Conservation (phyloP, 1,140 invertebrate genomes). For the Myzus persicae region DNA sequence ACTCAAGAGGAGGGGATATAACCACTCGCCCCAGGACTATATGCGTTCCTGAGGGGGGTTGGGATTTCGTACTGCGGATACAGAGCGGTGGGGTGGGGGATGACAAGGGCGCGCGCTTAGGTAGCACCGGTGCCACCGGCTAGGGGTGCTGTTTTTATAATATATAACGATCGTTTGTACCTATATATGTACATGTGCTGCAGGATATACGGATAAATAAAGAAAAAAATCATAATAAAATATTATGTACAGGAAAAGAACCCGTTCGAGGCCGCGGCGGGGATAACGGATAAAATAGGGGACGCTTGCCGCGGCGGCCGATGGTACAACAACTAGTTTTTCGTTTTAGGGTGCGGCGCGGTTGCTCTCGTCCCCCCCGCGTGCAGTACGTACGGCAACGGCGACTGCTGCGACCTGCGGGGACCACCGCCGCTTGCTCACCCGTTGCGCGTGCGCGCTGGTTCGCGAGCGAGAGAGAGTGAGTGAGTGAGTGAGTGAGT, state of each 20-base stretch:
- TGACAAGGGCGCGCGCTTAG: neutral
- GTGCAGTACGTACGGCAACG: neutral
- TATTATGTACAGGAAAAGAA: neutral
- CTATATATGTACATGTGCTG: no score
- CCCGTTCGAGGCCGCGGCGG: neutral
- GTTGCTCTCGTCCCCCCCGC: neutral
- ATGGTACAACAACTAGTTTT: constrained; percentile 18
- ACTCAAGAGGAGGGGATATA: neutral
- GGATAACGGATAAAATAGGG: constrained; percentile 13
- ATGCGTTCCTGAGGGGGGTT: neutral
- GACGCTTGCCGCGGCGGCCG: neutral
- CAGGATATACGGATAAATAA: neutral
- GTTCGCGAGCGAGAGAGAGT: neutral
- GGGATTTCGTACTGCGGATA: neutral
- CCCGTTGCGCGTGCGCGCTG: neutral
- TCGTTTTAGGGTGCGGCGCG: neutral
- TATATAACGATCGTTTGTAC: constrained; percentile 38
- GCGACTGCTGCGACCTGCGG: neutral
- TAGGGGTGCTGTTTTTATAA: constrained; percentile 16
- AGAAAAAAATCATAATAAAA: constrained; percentile 4
- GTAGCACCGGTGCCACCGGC: neutral
- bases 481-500: neutral
- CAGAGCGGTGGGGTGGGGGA: no score
- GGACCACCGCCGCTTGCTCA: neutral
- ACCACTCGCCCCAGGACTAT: neutral